Evolutionary conservation across 2,113 vertebrate species (phyloP).

Genomic region (Oplegnathus fasciatus): DNA sequence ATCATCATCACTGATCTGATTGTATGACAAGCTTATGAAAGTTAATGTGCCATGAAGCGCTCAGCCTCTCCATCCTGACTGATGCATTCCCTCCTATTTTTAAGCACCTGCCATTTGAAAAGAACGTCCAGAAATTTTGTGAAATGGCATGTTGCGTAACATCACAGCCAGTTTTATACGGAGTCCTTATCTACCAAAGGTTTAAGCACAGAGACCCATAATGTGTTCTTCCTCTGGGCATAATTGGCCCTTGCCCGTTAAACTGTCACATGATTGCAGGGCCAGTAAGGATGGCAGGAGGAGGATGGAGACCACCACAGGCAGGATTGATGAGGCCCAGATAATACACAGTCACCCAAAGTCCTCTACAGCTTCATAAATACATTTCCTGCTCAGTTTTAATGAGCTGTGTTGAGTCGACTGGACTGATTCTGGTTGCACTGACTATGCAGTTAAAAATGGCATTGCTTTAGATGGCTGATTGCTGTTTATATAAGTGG

Average conservation of each 20-base stretch:
- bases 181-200: slow-evolving; percentile 23
- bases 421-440: slow-evolving; percentile 34
- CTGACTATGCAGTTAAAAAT: slow-evolving; percentile 9
- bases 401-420: slow-evolving; percentile 60
- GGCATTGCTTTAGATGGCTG: not conserved
- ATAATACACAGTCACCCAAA: slow-evolving; percentile 34
- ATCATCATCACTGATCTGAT: slow-evolving; percentile 53
- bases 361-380: slow-evolving; percentile 53
- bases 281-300: slow-evolving; percentile 39
- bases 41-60: slow-evolving; percentile 67
- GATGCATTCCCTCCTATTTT: slow-evolving; percentile 29
- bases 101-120: slow-evolving; percentile 24
- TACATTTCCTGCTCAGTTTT: slow-evolving; percentile 38
- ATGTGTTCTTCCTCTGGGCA: slow-evolving; percentile 31
- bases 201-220: slow-evolving; percentile 35
- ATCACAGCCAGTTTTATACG: slow-evolving; percentile 19
- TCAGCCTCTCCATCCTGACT: slow-evolving; percentile 29
- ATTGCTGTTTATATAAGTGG: not conserved
- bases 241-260: slow-evolving; percentile 59
- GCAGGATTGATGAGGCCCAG: slow-evolving; percentile 55
- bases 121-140: not conserved
- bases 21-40: slow-evolving; percentile 62
- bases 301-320: slow-evolving; percentile 48
- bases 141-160: slow-evolving; percentile 19
- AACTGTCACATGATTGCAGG: slow-evolving; percentile 42